Evolutionary conservation across 2,113 vertebrate genomes (phyloP).

Genomic region (Fregetta grallaria): DNA sequence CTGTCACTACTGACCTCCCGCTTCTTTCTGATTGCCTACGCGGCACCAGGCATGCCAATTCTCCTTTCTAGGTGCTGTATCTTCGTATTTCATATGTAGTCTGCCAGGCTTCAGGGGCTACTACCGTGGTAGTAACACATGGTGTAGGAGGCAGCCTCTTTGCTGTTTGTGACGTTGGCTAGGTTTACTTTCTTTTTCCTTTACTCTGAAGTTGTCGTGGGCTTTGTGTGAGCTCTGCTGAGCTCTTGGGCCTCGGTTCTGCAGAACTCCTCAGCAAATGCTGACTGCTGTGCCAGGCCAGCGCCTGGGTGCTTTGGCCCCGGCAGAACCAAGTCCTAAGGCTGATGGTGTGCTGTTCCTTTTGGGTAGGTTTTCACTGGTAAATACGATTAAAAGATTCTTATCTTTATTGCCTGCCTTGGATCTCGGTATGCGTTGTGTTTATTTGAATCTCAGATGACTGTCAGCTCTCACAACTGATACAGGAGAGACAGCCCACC

Average conservation of each 20-base stretch:
- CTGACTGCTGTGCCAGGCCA: not conserved
- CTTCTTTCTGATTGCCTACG: not conserved
- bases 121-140: accelerated
- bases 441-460: not conserved
- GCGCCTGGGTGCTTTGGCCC: not conserved
- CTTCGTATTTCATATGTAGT: not conserved
- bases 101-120: not conserved
- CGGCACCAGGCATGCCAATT: not conserved
- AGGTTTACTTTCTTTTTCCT: not conserved
- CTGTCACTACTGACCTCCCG: not conserved
- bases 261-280: not conserved
- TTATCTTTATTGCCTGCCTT: not conserved
- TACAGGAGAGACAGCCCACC: not conserved
- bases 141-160: not conserved
- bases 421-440: not conserved
- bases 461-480: not conserved
- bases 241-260: accelerated
- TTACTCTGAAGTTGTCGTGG: not conserved
- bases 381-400: not conserved
- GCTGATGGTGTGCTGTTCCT: not conserved
- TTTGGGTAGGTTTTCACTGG: not conserved
- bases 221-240: not conserved
- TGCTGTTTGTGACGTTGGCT: accelerated
- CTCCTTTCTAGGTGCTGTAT: not conserved
- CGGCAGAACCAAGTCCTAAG: not conserved